phyloP scores from a whole-genome alignment of 92 coral and sea anemone genomes.

The Porites evermanni region DNA sequence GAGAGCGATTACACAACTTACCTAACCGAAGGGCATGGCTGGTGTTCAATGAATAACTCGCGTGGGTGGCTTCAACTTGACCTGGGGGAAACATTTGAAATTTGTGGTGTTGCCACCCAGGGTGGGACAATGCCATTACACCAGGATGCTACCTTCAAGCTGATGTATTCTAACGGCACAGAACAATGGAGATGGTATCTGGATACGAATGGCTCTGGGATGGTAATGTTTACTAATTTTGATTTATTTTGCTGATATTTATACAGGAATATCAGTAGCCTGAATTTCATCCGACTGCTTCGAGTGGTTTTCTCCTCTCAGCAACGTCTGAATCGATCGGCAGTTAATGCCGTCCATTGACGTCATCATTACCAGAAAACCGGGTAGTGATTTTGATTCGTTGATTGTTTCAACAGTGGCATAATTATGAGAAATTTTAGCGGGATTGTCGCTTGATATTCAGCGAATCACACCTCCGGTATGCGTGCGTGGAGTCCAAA shows the following conservation, averaged over 20 bases:
- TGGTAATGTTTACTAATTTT: not conserved
- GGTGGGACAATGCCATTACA: not conserved
- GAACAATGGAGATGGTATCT: not conserved
- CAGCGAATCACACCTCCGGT: not conserved
- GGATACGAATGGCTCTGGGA: no score
- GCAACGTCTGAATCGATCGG: no score
- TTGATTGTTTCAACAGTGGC: no score
- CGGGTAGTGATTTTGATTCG: no score
- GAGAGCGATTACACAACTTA: not conserved
- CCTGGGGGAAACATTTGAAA: not conserved
- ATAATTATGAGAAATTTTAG: no score
- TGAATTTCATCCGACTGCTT: no score
- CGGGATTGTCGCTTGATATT: no score
- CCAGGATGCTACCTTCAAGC: not conserved
- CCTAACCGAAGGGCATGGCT: not conserved
- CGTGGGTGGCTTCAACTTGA: not conserved
- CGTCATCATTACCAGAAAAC: no score
- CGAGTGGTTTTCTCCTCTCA: no score
- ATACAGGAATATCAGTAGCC: not conserved
- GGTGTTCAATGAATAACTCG: not conserved
- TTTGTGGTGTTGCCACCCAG: conserved; percentile 7
- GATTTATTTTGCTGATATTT: no score
- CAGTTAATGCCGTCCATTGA: no score
- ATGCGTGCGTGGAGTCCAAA: not conserved
- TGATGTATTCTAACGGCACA: not conserved